Evolutionary conservation across 2,113 vertebrate genomes (phyloP).

Genomic region (Ophiodon elongatus): DNA sequence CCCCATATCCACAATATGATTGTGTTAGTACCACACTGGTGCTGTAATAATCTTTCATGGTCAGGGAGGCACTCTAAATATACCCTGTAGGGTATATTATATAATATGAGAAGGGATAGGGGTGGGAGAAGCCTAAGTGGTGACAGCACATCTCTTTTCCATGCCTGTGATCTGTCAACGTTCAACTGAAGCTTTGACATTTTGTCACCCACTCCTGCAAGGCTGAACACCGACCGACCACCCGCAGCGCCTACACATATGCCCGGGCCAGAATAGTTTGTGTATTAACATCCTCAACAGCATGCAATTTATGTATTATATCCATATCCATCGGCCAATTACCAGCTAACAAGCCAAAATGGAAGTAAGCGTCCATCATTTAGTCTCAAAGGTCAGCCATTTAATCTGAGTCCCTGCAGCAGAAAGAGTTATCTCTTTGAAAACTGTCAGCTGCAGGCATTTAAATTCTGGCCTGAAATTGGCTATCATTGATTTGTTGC

Average conservation of each 20-base stretch:
- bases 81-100: slow-evolving; percentile 21
- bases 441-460: slow-evolving; percentile 42
- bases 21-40: slow-evolving; percentile 49
- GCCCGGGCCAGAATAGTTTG: background rate
- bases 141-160: slow-evolving; percentile 47
- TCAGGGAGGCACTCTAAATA: slow-evolving; percentile 31
- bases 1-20: slow-evolving; percentile 45
- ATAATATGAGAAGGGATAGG: slow-evolving; percentile 8
- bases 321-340: slow-evolving; percentile 32
- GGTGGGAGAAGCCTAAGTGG: slow-evolving; percentile 21
- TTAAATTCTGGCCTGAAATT: slow-evolving; percentile 35
- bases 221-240: slow-evolving; percentile 8
- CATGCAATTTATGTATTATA: slow-evolving; percentile 43
- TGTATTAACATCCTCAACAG: slow-evolving; percentile 10
- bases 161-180: slow-evolving; percentile 71
- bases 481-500: slow-evolving; percentile 40
- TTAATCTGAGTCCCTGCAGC: slow-evolving; percentile 4
- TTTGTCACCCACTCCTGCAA: slow-evolving; percentile 47
- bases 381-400: slow-evolving; percentile 55
- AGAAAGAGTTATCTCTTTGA: slow-evolving; percentile 30
- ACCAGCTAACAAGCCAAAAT: slow-evolving; percentile 36
- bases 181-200: slow-evolving; percentile 67
- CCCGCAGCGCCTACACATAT: background rate
- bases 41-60: slow-evolving; percentile 59
- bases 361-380: slow-evolving; percentile 23